Evolutionary conservation across 2,113 vertebrate species (phyloP).

Genomic region (Xenus cinereus): DNA sequence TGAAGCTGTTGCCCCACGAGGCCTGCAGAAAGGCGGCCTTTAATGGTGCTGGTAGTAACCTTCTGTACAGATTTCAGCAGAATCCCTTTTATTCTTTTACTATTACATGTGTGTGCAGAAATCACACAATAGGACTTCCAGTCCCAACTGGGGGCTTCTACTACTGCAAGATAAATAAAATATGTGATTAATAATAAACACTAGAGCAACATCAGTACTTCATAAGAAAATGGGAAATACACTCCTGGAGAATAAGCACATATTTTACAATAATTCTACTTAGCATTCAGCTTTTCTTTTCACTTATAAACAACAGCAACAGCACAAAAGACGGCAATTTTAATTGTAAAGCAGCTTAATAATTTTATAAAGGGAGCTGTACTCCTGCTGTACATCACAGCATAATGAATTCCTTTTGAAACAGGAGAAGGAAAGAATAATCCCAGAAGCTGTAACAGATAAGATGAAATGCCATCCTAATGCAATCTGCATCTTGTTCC

Average conservation of each 20-base stretch:
- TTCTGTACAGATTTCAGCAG: neutral
- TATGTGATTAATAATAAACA: slow-evolving; percentile 41
- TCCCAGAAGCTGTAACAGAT: slow-evolving; percentile 42
- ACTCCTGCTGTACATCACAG: slow-evolving; percentile 26
- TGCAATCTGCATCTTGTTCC: slow-evolving; percentile 34
- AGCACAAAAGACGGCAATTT: slow-evolving; percentile 51
- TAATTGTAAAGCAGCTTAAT: slow-evolving; percentile 60
- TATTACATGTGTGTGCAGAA: neutral
- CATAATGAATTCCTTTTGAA: slow-evolving; percentile 68
- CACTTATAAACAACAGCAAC: slow-evolving; percentile 31
- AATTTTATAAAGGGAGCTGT: slow-evolving; percentile 48
- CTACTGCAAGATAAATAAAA: slow-evolving; percentile 2
- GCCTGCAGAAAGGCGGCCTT: neutral
- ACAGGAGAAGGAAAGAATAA: slow-evolving; percentile 30
- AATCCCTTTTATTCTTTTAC: neutral
- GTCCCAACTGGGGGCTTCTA: neutral
- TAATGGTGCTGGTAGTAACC: neutral
- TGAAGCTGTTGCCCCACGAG: neutral
- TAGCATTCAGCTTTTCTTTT: slow-evolving; percentile 19
- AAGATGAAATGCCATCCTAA: slow-evolving; percentile 57
- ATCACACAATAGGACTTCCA: neutral
- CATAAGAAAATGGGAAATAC: neutral
- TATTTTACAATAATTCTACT: slow-evolving; percentile 19
- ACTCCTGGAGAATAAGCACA: neutral
- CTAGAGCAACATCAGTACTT: neutral